These are phyloP conservation scores for Pica pica DNA, from an alignment of 2,113 vertebrate genomes.

Conservation along the genomic window DNA sequence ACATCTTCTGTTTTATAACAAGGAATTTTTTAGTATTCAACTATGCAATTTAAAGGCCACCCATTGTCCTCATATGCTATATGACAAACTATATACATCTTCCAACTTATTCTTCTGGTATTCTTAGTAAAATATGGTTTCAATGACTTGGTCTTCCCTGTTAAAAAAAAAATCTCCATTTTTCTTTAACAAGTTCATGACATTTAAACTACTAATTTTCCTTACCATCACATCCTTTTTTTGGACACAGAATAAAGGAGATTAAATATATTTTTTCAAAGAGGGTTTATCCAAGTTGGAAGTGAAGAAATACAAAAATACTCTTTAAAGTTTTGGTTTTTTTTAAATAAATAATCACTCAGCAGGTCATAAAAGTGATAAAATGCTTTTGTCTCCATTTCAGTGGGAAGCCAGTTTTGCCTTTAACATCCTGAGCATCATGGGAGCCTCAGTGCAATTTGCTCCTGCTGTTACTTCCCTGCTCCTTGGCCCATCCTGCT, in stretches of 20 bases:
- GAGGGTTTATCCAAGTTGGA: neutral
- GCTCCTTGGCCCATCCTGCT: conserved; percentile 47
- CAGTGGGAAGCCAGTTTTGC: conserved; percentile 58
- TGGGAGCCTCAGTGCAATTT: conserved; percentile 40
- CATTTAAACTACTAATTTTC: neutral
- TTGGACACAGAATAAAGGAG: neutral
- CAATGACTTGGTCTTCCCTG: neutral
- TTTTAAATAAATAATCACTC: neutral
- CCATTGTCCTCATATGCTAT: neutral
- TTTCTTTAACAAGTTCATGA: neutral
- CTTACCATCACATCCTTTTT: neutral
- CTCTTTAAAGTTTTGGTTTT: neutral
- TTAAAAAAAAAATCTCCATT: neutral
- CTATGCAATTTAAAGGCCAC: neutral
- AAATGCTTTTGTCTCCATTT: conserved; percentile 49
- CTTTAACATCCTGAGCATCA: conserved; percentile 45
- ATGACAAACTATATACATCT: neutral
- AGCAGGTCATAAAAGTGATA: conserved; percentile 17
- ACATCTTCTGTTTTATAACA: neutral
- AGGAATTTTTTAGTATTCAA: neutral
- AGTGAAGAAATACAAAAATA: neutral
- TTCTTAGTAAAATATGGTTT: neutral
- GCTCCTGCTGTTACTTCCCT: conserved; percentile 37
- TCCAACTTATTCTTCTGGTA: neutral
- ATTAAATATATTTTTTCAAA: neutral